Evolutionary conservation across 2,888 invertebrate species (phyloP).

Genomic region (Cephus nigrinus): DNA sequence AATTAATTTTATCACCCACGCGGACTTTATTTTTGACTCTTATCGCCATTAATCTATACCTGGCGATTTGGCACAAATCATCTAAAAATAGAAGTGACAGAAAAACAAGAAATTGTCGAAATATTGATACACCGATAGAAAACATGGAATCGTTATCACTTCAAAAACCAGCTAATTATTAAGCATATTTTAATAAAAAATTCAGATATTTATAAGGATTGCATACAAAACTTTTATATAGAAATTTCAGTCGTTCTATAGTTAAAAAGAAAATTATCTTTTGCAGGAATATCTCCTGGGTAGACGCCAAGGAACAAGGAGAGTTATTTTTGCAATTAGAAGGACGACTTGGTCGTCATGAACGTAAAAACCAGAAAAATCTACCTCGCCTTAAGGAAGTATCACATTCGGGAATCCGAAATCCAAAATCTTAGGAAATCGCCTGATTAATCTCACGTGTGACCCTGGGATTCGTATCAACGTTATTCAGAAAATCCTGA

Average conservation of each 20-base stretch:
- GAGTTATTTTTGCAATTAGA: neutral
- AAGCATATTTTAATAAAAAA: neutral
- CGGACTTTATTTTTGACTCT: neutral
- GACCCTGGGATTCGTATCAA: conserved; percentile 2
- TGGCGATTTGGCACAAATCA: too few relatives aligned
- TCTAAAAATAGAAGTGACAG: too few relatives aligned
- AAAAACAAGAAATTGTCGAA: too few relatives aligned
- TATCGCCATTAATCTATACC: neutral
- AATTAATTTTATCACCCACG: neutral
- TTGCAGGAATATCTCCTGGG: neutral
- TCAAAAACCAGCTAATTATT: too few relatives aligned
- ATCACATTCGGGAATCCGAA: conserved; percentile 1
- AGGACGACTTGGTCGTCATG: neutral
- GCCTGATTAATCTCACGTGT: conserved; percentile 10
- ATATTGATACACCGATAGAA: too few relatives aligned
- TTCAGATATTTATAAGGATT: neutral
- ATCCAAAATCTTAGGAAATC: conserved; percentile 3
- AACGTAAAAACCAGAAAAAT: conserved; percentile 1
- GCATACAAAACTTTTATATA: neutral
- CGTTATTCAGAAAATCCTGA: neutral
- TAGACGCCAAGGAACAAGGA: neutral
- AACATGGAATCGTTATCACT: too few relatives aligned
- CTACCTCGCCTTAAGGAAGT: neutral
- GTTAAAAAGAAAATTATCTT: neutral
- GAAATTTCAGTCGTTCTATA: neutral